Conservation (phyloP, 2,888 invertebrate species). For the Elmis aenea region DNA sequence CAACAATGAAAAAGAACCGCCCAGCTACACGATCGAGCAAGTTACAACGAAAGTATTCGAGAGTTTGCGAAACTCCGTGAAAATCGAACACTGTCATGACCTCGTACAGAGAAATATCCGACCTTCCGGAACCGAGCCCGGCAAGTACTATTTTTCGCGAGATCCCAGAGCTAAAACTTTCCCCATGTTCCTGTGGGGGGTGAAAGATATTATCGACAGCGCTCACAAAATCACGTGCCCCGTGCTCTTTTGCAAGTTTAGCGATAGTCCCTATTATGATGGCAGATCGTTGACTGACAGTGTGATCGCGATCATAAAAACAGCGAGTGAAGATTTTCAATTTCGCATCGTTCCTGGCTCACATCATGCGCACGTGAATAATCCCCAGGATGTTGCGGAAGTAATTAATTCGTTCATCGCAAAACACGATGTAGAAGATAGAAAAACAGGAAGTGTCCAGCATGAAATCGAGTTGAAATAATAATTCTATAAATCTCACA, state of each 20-base stretch:
- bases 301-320: no score
- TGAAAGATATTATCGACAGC: conserved; percentile 1
- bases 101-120: conserved; percentile 53
- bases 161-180: conserved; percentile 59
- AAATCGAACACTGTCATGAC: conserved; percentile 51
- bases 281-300: no score
- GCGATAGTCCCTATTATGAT: no score
- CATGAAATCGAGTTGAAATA: no score
- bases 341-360: no score
- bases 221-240: conserved; percentile 7
- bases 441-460: no score
- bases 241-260: conserved; percentile 4
- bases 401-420: no score
- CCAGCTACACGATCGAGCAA: conserved; percentile 57
- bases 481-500: no score
- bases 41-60: conserved; percentile 51
- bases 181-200: conserved; percentile 44
- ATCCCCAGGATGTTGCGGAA: no score
- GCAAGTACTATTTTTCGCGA: conserved; percentile 57
- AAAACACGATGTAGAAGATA: no score
- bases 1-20: conserved; percentile 44
- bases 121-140: conserved; percentile 50
- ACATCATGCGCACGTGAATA: no score
- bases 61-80: conserved; percentile 53
- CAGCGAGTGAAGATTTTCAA: no score